These are phyloP conservation scores for Apamea epomidion DNA, from an alignment of 2,888 invertebrate species.

Conservation along the genomic window DNA sequence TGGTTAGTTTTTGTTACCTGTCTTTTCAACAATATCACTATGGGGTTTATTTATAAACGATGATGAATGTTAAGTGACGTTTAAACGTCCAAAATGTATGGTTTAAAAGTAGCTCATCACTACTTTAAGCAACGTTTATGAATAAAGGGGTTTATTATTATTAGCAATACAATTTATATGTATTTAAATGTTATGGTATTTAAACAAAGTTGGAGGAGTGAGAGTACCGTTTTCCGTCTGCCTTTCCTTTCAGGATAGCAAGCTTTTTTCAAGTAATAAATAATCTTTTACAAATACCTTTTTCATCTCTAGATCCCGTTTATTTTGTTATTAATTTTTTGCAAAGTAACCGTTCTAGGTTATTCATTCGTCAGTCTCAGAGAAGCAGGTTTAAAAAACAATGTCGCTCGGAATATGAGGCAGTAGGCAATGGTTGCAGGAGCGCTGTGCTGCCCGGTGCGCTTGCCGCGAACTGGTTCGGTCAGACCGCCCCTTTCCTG, in stretches of 20 bases:
- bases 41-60: no score
- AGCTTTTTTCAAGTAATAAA: no score
- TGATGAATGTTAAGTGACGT: no score
- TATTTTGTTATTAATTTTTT: neutral
- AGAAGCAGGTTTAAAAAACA: conserved; percentile 19
- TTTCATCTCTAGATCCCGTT: no score
- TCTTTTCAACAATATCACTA: neutral
- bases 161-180: neutral
- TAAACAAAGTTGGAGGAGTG: no score
- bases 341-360: neutral
- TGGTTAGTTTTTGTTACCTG: neutral
- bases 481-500: conserved; percentile 87
- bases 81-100: no score
- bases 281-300: no score
- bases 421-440: conserved; percentile 75
- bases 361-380: neutral
- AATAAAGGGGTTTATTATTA: no score
- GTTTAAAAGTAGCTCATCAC: no score
- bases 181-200: neutral
- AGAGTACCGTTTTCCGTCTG: no score
- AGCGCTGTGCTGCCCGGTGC: conserved; percentile 59
- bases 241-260: no score
- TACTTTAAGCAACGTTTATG: no score
- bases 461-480: conserved; percentile 82
- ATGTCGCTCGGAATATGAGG: conserved; percentile 71